Base-by-base conservation (phyloP, 1,140 invertebrate species). In the Helicoverpa zea region DNA sequence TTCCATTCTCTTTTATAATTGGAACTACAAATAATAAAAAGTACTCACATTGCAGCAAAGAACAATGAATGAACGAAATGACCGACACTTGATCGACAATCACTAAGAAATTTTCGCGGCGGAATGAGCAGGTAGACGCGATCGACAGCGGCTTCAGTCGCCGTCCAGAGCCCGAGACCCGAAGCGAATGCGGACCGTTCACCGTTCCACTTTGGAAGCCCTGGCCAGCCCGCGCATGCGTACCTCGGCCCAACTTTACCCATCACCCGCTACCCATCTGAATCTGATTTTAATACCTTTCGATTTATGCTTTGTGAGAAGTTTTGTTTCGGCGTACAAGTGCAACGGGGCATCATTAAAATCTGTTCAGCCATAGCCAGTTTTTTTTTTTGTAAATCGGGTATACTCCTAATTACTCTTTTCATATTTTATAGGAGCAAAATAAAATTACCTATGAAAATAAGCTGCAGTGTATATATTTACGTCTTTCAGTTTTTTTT, bases 281-380 rank as follows among this genome's bases (percentile, higher is more conserved):
- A 47, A 68, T 68, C 64, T 49, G 64, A 72, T 30, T 70, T 68
- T 72, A 54, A 72, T 72, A 72, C 68, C 49, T 52, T 72, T 72
- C 23, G 49, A 72, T 72, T 72, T 72, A 52, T 16, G 63, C 63
- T 66, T 66, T 66, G 35, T 18, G 43, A 66, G 63, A 66, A 18
- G 47, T 66, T 66, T 49, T 63, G 43, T 64, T 14, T 43, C 9
- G 43, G 43, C 43, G 35, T 43, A 68, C 49, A 68, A 68, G 64
- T 68, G 64, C 64, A 68, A 68, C 43, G n/a, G 10, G 64, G 16
- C 10, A 13, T 68, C 16, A 51, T 68, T 49, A 23, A 23, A 68
- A 49, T 23, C 9, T 49, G 64, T 12, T n/a, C 30, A 16, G n/a
- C 2, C 43, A 47, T 47, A 47, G 10, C 29, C 5, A 9, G 63